Percentiles rank a stretch among this genome's conserved stretches.
Conservation (phyloP, 1,140 invertebrate genomes). For the Drosophila rhopaloa region DNA sequence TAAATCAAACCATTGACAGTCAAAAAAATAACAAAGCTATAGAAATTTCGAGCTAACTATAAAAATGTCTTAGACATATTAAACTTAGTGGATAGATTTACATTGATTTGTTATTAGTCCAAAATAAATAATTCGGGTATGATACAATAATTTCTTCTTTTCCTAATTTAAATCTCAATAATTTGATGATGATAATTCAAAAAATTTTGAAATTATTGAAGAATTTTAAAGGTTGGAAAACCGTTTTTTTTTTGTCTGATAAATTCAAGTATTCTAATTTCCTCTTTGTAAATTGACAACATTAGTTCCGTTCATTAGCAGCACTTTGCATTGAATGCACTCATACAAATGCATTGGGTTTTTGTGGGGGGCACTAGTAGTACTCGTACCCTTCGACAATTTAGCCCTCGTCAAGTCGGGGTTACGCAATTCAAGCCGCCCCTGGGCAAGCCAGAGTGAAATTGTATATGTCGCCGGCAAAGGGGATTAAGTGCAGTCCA, state of each 20-base stretch:
- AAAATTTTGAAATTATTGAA: too few species aligned
- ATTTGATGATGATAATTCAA: too few species aligned
- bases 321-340: slow-evolving; percentile 55
- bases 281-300: slow-evolving; percentile 50
- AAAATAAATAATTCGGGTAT: too few species aligned
- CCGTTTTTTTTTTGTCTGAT: background rate
- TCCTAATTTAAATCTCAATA: too few species aligned
- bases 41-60: background rate
- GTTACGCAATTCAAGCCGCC: slow-evolving; percentile 66
- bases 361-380: slow-evolving; percentile 19
- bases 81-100: too few species aligned
- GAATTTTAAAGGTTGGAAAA: too few species aligned
- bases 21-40: background rate
- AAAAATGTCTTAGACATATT: too few species aligned
- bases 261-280: background rate
- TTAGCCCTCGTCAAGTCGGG: slow-evolving; percentile 51
- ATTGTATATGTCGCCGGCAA: slow-evolving; percentile 67
- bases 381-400: slow-evolving; percentile 37
- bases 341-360: slow-evolving; percentile 30
- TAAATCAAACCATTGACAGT: background rate
- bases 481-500: slow-evolving; percentile 73
- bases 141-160: too few species aligned
- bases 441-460: slow-evolving; percentile 58
- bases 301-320: slow-evolving; percentile 70
- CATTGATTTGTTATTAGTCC: too few species aligned